Evolutionary conservation across 2,888 invertebrate species (phyloP), one percentile per base, ranked within the genome.

Genomic region (Caenorhabditis panamensis): DNA sequence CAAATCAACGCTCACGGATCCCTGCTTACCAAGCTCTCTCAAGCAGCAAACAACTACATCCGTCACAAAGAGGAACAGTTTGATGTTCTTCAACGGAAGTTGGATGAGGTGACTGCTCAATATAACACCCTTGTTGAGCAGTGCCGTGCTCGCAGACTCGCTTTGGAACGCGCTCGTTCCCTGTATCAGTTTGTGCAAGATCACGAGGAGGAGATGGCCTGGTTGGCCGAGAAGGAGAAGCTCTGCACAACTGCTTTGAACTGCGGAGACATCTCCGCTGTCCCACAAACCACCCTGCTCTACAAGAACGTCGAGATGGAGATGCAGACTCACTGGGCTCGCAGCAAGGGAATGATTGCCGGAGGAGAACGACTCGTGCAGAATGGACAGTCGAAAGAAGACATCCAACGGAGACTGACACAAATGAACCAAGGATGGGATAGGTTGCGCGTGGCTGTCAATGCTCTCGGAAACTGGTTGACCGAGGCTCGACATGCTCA

Each of bases 191-290:
- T 98, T 92, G 92, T 85, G 11, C 96, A 97, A 92, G 97, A 98
- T 91, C 95, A 96, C 88, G 97, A 98, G 88, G 98, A 98, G 89
- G 98, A 98, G 92, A 97, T 97, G 92, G 94, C 95, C 0, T 98
- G 98, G 97, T 93, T 98, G 68, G 94, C 95, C 0, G 98, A 99
- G 91, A 96, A 96, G 91, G 96, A 96, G 91, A 82, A 86, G 36
- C 95, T 97, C 80, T 96, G 97, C 91, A 95, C 95, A 90, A 94
- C 96, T 0, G 95, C 95, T n/a, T 95, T 96, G 28, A 94, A 95
- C 0, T 96, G 96, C 0, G 97, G 96, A 92, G 97, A 99, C 92
- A 92, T 97, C 56, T 93, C 95, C 67, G 96, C 95, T 0, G 96
- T 97, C 6, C 93, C 95, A 37, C 95, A 96, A 41, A 92, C 97